phyloP scores from a whole-genome alignment of 2,888 invertebrate species.

The Drosophila imparisetae region DNA sequence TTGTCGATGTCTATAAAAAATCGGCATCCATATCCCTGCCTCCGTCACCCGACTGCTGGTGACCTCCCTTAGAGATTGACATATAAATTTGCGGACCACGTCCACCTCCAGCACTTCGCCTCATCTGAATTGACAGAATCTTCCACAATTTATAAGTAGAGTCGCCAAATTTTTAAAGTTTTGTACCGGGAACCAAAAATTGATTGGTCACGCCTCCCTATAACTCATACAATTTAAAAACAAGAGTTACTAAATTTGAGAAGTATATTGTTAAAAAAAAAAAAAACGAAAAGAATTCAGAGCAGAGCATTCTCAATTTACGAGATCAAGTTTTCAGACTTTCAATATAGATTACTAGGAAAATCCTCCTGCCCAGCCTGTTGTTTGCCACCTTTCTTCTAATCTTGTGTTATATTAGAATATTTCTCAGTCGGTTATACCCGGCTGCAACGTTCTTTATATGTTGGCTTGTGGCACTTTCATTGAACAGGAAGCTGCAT shows the following conservation, averaged over 20 bases:
- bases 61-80: background rate
- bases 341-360: background rate
- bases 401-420: background rate
- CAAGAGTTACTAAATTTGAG: background rate
- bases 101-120: background rate
- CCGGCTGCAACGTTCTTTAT: slow-evolving; percentile 2
- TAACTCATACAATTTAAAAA: background rate
- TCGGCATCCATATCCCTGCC: background rate
- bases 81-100: background rate
- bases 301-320: background rate
- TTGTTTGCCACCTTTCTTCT: background rate
- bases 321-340: background rate
- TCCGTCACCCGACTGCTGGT: background rate
- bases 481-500: slow-evolving; percentile 67
- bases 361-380: background rate
- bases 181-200: background rate
- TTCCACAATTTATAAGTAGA: background rate
- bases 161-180: background rate
- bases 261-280: background rate
- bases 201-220: background rate
- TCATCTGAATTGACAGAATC: background rate
- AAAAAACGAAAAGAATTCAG: background rate
- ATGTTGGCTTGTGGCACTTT: slow-evolving; percentile 60
- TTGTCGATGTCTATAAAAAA: background rate
- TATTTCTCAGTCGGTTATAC: slow-evolving; percentile 2